Base-by-base conservation (phyloP, 2,797 vertebrate species). In the Odontamblyopus lacepedii region DNA sequence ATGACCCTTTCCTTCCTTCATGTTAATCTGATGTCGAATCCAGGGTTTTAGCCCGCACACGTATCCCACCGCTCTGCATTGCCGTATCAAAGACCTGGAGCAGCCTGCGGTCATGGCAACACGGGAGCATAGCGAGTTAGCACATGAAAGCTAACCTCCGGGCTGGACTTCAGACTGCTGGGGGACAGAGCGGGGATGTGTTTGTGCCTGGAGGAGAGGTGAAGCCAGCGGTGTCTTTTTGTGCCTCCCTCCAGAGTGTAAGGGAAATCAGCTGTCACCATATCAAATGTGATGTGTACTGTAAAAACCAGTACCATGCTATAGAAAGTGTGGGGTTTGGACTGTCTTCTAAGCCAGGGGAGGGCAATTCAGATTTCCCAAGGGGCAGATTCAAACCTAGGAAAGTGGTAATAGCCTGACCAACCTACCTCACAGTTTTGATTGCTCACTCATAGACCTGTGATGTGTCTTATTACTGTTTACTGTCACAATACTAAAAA, bases 31-130 rank as follows among this genome's bases (percentile, higher is more conserved):
- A 75, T 78, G 69, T 30, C 27, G 6, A 76, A 74, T 32, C 68
- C 67, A 29, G 32, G 16, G 16, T 63, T 63, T 75, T 83, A 82
- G 77, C 8, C 35, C 71, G 64, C 74, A 79, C 69, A 78, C 69
- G 75, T 59, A 75, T 76, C 68, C 77, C 72, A 77, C 64, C 59
- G 74, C 69, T 81, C 63, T 62, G 62, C 69, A 74, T 59, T 13
- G 16, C 80, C 80, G 72, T 75, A 88, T 89, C 79, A 88, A 84
- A 85, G 74, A 30, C 41, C 70, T 41, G 67, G 74, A 83, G 74
- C 82, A 73, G 84, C 80, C 70, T 3, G 74, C 77, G 67, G 79
- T 75, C 78, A 81, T 83, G 76, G 77, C 77, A 60, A 53, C 69
- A 70, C 76, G 5, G 44, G 74, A 66, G 60, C 73, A 38, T 0